phyloP scores from a whole-genome alignment of 2,888 invertebrate genomes.

The Rhaphigaster nebulosa region DNA sequence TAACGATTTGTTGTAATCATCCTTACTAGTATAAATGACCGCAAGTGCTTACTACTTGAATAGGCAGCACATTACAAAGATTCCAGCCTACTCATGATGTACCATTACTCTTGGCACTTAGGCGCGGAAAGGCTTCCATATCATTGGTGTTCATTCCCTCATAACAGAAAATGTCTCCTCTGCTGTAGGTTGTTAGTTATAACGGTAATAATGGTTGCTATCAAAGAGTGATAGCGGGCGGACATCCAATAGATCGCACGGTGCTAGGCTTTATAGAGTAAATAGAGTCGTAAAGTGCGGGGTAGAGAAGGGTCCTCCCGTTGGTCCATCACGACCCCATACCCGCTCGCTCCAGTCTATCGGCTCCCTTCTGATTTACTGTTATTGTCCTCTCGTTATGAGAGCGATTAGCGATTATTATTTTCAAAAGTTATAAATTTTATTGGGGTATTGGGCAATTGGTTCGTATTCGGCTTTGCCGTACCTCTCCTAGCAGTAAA shows the following conservation, averaged over 20 bases:
- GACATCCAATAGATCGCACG: neutral
- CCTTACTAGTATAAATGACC: too few relatives aligned
- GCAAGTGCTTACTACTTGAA: too few relatives aligned
- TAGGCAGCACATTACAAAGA: too few relatives aligned
- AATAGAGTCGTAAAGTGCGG: slow-evolving; percentile 30
- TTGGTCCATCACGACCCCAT: slow-evolving; percentile 3
- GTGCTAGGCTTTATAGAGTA: neutral
- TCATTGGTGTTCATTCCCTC: neutral
- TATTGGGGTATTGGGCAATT: neutral
- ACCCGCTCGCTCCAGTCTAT: neutral
- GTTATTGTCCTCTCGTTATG: slow-evolving; percentile 9
- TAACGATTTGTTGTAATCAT: too few relatives aligned
- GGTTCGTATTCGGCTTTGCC: neutral
- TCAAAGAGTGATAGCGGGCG: neutral
- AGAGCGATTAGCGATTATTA: neutral
- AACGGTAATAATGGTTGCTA: neutral
- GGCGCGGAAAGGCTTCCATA: too few relatives aligned
- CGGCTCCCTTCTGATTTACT: neutral
- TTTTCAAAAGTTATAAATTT: neutral
- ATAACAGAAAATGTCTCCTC: neutral
- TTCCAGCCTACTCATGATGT: too few relatives aligned
- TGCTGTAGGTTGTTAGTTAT: neutral
- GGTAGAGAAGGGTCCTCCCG: neutral
- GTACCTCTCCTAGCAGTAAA: neutral
- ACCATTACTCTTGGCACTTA: too few relatives aligned